Evolutionary conservation across 2,113 vertebrate species (phyloP), one percentile per base, ranked within the genome.

Genomic region (Holacanthus passer): DNA sequence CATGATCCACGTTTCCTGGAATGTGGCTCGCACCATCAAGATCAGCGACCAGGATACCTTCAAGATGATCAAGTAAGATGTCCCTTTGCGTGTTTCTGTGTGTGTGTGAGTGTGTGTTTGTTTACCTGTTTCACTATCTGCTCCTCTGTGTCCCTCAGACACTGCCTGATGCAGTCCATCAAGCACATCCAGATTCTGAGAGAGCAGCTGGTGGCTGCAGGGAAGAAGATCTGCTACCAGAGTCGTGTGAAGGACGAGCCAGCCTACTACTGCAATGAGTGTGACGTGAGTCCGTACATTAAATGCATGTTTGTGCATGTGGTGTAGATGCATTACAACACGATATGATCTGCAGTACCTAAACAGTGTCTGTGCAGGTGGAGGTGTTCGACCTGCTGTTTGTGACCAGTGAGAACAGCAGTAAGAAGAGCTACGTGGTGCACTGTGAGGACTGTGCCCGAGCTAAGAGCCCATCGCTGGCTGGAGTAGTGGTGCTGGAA

Each of bases 1-100:
- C 87, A 97, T 98, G 97, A 97, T 98, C 91, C 97, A 98, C 1
- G 97, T 97, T 64, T 96, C 96, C 58, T 98, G 97, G 97, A 98
- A 97, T 24, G 96, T 98, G 53, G 96, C 97, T 35, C 96, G 96
- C 43, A 97, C 96, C 0, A 95, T 97, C 89, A 97, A 97, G 85
- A 94, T 98, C 88, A 96, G 91, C 2, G 97, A 98, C 85, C 88
- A 91, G 0, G 96, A 97, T 60, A 94, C 97, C 74, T 96, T 94
- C 94, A 96, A 96, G 89, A 96, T 97, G 96, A 96, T 98, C 91
- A 98, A 98, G 97, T 98, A 86, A 95, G 96, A 74, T 17, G 13
- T 60, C 19, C 73, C 4, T 27, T 37, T 43, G n/a, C 39, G 31
- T 19, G 2, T 48, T 4, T 32, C 17, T 75, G 14, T 64, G 24